Evolutionary conservation across 2,888 invertebrate species (phyloP), one percentile per base, ranked within the genome.

Genomic region (Nomada goodeniana): DNA sequence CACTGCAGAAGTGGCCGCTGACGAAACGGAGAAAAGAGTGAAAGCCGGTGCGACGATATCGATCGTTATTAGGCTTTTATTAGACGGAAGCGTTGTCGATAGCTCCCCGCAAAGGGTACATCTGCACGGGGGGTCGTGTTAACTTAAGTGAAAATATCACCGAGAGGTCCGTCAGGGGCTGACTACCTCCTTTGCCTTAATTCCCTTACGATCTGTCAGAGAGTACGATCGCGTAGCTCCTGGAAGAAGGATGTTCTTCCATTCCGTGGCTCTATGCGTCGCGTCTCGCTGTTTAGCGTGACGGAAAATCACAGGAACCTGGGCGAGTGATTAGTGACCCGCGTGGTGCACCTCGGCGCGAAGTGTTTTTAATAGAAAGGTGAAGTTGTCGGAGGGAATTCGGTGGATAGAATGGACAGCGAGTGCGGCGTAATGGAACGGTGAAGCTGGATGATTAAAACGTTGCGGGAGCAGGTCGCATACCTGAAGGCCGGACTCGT

Each of bases 81-180:
- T 92, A 89, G 91, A 91, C 80, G 91, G 85, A 91, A 91, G 92
- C 87, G 88, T 88, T 71, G 85, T 78, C 86, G 86, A 76, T 81
- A 72, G 75, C 68, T 20, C 29, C 60, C 65, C 60, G 80, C 82
- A 84, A 88, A 86, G 88, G 84, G 88, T 82, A 84, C 79, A 80
- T 90, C 90, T 77, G 81, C 84, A 83, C 85, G 80, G 92, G 92
- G 88, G 90, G 89, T 89, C 90, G 86, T 92, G 92, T 92, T 90
- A 91, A 89, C 89, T 92, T 92, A 91, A 93, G 93, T 92, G 92
- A 91, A 93, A 90, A 91, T 90, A 91, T 79, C 93, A 82, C 90
- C 91, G 81, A 89, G 92, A 83, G 92, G 92, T 92, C 92, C 82
- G 78, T 55, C 80, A 75, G 80, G 71, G 74, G 77, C 84, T 87